A percentile compares a stretch with the other conserved stretches of the same genome.
phyloP scores from a whole-genome alignment of 2,888 invertebrate species.

The Incurvaria masculella region DNA sequence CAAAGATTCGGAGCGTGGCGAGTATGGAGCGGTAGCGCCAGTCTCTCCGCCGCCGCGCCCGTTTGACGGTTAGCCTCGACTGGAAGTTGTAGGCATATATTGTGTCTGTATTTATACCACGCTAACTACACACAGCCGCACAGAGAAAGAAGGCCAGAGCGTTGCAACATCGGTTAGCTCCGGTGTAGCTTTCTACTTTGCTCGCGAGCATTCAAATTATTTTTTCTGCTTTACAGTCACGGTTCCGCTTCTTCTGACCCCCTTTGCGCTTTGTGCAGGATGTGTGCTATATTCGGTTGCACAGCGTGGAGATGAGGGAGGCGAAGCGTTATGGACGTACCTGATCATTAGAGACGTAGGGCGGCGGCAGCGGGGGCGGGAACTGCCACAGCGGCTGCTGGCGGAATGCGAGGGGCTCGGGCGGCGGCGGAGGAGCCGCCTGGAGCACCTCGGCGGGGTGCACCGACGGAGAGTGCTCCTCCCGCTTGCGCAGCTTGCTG shows the following conservation, averaged over 20 bases:
- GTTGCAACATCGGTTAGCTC: conserved; percentile 51
- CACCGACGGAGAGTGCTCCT: conserved; percentile 70
- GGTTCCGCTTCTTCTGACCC: conserved; percentile 28
- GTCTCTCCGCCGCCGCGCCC: neutral
- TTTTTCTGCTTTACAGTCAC: conserved; percentile 46
- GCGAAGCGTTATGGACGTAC: conserved; percentile 48
- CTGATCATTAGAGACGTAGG: conserved; percentile 77
- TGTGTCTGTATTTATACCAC: conserved; percentile 12
- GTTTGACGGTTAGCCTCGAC: conserved; percentile 33
- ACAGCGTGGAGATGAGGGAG: neutral
- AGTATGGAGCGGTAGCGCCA: too few species aligned
- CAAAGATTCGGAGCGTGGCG: neutral
- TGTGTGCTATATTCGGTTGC: conserved; percentile 7
- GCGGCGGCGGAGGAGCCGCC: conserved; percentile 51
- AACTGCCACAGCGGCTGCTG: conserved; percentile 81
- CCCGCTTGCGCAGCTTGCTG: conserved; percentile 85
- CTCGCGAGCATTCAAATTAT: conserved; percentile 52
- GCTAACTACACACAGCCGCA: conserved; percentile 3
- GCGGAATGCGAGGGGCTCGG: conserved; percentile 60
- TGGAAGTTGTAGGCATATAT: conserved; percentile 24
- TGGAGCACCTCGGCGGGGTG: conserved; percentile 66
- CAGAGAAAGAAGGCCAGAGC: conserved; percentile 47
- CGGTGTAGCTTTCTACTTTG: conserved; percentile 41
- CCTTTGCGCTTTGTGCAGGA: conserved; percentile 19
- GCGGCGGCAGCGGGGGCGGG: conserved; percentile 75